A percentile compares a stretch with the other conserved stretches of the same genome.
Conservation (phyloP, 2,797 vertebrate species). For the Psittacula echo region DNA sequence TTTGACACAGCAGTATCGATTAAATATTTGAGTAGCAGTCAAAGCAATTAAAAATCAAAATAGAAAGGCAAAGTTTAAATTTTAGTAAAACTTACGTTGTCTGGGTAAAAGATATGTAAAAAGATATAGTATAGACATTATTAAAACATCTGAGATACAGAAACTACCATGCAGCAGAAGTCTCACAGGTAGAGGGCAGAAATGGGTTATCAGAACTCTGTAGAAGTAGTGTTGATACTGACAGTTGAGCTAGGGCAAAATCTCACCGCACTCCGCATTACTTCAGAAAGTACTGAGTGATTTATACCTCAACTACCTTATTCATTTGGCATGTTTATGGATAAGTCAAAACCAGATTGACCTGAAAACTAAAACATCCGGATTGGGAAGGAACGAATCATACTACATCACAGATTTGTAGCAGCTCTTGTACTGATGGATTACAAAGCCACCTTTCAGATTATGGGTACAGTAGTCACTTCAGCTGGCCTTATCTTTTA, state of each 20-base stretch:
- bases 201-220: neutral
- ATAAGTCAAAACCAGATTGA: neutral
- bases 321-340: neutral
- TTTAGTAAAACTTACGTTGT: neutral
- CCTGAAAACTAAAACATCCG: neutral
- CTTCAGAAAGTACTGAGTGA: neutral
- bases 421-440: neutral
- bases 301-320: neutral
- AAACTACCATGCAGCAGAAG: neutral
- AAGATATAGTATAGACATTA: neutral
- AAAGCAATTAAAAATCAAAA: neutral
- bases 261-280: neutral
- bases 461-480: neutral
- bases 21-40: neutral
- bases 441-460: neutral
- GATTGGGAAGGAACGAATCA: rapidly evolving
- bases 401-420: neutral
- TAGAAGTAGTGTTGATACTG: neutral
- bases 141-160: neutral
- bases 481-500: neutral
- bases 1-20: neutral
- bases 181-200: neutral
- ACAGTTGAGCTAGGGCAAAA: neutral
- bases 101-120: neutral
- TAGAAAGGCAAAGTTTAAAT: neutral